Conservation (phyloP, 2,888 invertebrate genomes). For the Eucriotettix oculatus region DNA sequence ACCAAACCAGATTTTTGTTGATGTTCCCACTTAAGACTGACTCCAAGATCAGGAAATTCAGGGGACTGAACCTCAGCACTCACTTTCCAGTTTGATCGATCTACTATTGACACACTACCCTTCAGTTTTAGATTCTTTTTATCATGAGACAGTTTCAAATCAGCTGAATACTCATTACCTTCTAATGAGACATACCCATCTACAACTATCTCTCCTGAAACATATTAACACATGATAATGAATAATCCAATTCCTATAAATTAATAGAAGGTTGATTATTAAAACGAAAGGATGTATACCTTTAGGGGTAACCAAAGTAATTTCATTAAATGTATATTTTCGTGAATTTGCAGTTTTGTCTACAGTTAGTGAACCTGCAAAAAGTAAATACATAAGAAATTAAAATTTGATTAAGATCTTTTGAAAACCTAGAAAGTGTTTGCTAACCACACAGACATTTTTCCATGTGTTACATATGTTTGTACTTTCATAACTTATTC, state of each 20-base stretch:
- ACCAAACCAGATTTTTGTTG: slow-evolving; percentile 25
- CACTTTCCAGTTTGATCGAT: slow-evolving; percentile 28
- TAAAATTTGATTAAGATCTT: background rate
- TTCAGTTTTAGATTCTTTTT: slow-evolving; percentile 32
- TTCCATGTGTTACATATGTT: too few species aligned
- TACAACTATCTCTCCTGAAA: too few species aligned
- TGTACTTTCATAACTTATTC: too few species aligned
- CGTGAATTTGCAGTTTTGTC: slow-evolving; percentile 27
- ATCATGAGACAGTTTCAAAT: slow-evolving; percentile 30
- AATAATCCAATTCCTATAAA: too few species aligned
- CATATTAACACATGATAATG: too few species aligned
- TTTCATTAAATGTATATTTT: slow-evolving; percentile 39
- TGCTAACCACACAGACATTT: too few species aligned
- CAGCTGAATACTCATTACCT: slow-evolving; percentile 15
- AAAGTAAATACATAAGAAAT: background rate
- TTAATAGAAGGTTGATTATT: too few species aligned
- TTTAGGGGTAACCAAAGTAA: slow-evolving; percentile 27
- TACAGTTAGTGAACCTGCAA: slow-evolving; percentile 19
- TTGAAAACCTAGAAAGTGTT: too few species aligned
- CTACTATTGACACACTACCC: slow-evolving; percentile 27
- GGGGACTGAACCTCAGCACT: slow-evolving; percentile 37
- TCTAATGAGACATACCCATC: too few species aligned
- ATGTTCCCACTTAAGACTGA: slow-evolving; percentile 39
- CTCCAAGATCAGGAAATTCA: slow-evolving; percentile 40
- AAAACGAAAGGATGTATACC: too few species aligned